These are phyloP conservation scores for Coccyzus lansbergi DNA, from an alignment of 2,797 vertebrate genomes.

Conservation along the genomic window DNA sequence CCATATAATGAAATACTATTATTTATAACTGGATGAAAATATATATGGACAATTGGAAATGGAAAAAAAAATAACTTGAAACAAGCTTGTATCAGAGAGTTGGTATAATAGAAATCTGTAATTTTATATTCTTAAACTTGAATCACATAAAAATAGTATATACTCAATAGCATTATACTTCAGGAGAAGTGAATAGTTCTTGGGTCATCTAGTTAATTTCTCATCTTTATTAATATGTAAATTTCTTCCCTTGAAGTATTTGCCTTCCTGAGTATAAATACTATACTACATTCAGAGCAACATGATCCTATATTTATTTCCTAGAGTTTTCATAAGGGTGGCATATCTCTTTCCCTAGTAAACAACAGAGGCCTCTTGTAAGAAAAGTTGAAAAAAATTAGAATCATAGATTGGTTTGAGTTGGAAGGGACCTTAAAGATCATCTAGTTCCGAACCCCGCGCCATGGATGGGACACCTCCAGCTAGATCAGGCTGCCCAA, in stretches of 20 bases:
- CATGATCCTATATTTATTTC: background rate
- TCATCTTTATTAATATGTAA: background rate
- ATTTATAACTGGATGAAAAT: background rate
- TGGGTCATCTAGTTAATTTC: background rate
- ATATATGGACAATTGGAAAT: background rate
- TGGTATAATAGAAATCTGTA: background rate
- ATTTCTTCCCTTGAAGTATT: background rate
- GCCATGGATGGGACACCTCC: too few relatives aligned
- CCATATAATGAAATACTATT: background rate
- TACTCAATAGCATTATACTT: background rate
- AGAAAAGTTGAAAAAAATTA: background rate
- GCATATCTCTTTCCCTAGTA: background rate
- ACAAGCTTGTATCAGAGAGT: background rate
- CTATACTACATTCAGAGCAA: background rate
- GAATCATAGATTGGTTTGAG: too few relatives aligned
- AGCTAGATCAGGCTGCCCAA: too few relatives aligned
- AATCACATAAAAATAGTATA: background rate
- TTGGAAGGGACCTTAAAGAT: too few relatives aligned
- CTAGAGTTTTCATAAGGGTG: background rate
- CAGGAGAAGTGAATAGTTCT: background rate
- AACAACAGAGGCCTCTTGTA: background rate
- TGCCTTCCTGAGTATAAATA: background rate
- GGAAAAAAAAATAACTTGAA: background rate
- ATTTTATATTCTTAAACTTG: background rate
- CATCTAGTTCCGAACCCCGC: too few relatives aligned